phyloP scores from a whole-genome alignment of 2,797 vertebrate genomes.

The Lepilemur ruficaudatus region DNA sequence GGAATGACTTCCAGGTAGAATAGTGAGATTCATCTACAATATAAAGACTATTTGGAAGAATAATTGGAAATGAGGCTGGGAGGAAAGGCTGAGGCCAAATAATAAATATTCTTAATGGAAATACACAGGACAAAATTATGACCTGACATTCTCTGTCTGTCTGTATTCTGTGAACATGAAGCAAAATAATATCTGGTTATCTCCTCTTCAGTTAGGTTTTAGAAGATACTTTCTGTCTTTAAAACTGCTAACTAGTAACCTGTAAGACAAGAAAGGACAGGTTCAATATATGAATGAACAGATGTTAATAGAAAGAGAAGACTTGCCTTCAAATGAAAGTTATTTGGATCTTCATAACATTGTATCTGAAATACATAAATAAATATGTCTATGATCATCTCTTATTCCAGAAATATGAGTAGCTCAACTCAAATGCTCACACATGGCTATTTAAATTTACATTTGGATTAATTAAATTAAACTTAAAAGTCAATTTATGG shows the following conservation, averaged over 20 bases:
- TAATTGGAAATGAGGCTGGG: not conserved
- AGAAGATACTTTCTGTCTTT: not conserved
- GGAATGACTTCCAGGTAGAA: not conserved
- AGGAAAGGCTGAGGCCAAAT: not conserved
- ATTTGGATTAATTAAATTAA: not conserved
- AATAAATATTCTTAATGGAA: not conserved
- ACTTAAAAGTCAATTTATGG: not conserved
- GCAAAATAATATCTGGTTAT: not conserved
- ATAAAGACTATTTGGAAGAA: not conserved
- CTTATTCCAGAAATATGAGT: not conserved
- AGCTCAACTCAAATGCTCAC: not conserved
- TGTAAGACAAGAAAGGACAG: not conserved
- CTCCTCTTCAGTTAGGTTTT: not conserved
- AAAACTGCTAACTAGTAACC: not conserved
- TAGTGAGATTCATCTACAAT: not conserved
- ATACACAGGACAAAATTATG: not conserved
- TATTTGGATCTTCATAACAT: not conserved
- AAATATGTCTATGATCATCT: not conserved
- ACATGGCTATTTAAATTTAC: not conserved
- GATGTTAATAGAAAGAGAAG: not conserved
- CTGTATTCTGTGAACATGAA: not conserved
- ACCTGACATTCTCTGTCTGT: not conserved
- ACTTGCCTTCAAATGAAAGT: not conserved
- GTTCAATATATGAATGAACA: not conserved
- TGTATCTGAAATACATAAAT: not conserved